Conservation (phyloP, 2,888 invertebrate genomes). For the Danaus chrysippus region DNA sequence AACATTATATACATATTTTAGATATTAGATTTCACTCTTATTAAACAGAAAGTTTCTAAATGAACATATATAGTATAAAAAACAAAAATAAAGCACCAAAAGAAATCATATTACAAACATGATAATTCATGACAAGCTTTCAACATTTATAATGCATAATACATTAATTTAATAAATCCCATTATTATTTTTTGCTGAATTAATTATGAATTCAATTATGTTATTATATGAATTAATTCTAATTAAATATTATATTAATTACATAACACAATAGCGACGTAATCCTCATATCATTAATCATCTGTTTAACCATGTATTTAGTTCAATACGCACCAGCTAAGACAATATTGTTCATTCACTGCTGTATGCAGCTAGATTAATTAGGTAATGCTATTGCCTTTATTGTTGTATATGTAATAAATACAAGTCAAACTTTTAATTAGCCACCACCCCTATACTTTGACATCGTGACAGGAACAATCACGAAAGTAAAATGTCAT, state of each 20-base stretch:
- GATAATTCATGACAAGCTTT: neutral
- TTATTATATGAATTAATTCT: slow-evolving; percentile 11
- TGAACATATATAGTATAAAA: too few relatives aligned
- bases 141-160: neutral
- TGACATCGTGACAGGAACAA: slow-evolving; percentile 62
- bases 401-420: slow-evolving; percentile 18
- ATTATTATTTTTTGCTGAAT: slow-evolving; percentile 1
- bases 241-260: slow-evolving; percentile 28
- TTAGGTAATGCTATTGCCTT: slow-evolving; percentile 24
- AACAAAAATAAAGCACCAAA: too few relatives aligned
- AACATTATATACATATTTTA: too few relatives aligned
- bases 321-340: slow-evolving; percentile 34
- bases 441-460: slow-evolving; percentile 45
- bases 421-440: slow-evolving; percentile 41
- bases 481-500: slow-evolving; percentile 70
- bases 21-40: too few relatives aligned
- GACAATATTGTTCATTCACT: slow-evolving; percentile 37
- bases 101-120: too few relatives aligned
- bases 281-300: slow-evolving; percentile 33
- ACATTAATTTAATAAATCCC: neutral
- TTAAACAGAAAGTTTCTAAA: too few relatives aligned
- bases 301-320: slow-evolving; percentile 38
- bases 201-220: slow-evolving; percentile 8
- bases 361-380: slow-evolving; percentile 34
- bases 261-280: slow-evolving; percentile 24